phyloP scores from a whole-genome alignment of 2,797 vertebrate species.

The Crocidura indochinensis region DNA sequence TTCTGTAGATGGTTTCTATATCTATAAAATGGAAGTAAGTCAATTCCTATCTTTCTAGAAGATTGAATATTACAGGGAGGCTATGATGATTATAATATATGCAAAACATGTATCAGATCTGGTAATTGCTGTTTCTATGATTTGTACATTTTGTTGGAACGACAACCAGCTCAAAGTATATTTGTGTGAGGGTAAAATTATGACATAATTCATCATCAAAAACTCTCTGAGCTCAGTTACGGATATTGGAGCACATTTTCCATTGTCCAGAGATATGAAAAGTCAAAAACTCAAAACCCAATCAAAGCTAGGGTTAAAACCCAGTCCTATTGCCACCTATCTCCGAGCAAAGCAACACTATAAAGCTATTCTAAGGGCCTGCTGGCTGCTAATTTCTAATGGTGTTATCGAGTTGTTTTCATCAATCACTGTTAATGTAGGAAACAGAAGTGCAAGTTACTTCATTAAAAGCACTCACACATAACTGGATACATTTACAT shows the following conservation, averaged over 20 bases:
- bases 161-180: conserved; percentile 39
- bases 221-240: conserved; percentile 30
- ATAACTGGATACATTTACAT: conserved; percentile 90
- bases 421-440: conserved; percentile 87
- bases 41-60: conserved; percentile 48
- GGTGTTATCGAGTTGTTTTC: conserved; percentile 82
- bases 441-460: conserved; percentile 87
- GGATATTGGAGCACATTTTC: conserved; percentile 36
- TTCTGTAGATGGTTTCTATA: not conserved
- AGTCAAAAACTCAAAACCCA: conserved; percentile 8
- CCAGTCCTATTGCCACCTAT: conserved; percentile 28
- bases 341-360: conserved; percentile 41
- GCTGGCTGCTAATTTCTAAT: conserved; percentile 78
- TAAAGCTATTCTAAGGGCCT: conserved; percentile 53
- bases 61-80: not conserved
- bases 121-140: conserved; percentile 43
- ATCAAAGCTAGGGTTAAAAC: conserved; percentile 36
- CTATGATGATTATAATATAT: not conserved
- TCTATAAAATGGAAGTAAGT: conserved; percentile 13
- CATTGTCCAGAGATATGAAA: conserved; percentile 27
- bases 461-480: conserved; percentile 89
- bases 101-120: conserved; percentile 39
- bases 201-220: conserved; percentile 37
- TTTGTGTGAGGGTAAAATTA: not conserved
- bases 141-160: conserved; percentile 17